Percentiles rank a stretch among this genome's conserved stretches.
Conservation (phyloP, 2,113 vertebrate species). For the Stomatorhinus ivindoensis region DNA sequence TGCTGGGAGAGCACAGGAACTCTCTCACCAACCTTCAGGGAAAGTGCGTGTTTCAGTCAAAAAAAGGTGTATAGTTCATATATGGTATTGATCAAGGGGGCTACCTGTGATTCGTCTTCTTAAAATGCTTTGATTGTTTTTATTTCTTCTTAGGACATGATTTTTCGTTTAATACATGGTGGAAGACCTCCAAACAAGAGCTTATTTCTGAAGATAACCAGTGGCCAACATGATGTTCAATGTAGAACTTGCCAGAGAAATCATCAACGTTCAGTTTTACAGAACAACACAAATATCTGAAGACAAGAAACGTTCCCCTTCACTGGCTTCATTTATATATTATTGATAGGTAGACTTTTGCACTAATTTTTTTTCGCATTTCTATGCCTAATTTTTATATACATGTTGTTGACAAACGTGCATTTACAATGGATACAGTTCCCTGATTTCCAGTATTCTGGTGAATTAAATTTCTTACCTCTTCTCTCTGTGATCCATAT, state of each 20-base stretch:
- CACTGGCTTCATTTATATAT: not conserved
- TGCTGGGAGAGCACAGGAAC: not conserved
- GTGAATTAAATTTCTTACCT: not conserved
- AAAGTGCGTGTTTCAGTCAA: not conserved
- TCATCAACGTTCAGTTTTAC: not conserved
- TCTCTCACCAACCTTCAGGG: not conserved
- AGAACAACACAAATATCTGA: not conserved
- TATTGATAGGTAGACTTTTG: not conserved
- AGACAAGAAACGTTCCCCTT: not conserved
- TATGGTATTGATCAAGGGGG: not conserved
- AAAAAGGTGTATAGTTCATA: not conserved
- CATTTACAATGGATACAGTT: not conserved
- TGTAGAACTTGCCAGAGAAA: not conserved
- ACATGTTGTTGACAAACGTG: not conserved
- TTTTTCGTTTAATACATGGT: not conserved
- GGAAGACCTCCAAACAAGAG: not conserved
- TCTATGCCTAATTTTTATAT: not conserved
- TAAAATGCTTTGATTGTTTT: not conserved
- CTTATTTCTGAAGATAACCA: not conserved
- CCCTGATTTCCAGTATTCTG: not conserved
- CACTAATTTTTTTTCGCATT: not conserved
- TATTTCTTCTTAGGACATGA: not conserved
- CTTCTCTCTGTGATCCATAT: not conserved
- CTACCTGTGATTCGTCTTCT: not conserved
- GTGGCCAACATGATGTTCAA: not conserved